Base-by-base conservation (phyloP, 1,140 invertebrate genomes). In the Drosophila yakuba region DNA sequence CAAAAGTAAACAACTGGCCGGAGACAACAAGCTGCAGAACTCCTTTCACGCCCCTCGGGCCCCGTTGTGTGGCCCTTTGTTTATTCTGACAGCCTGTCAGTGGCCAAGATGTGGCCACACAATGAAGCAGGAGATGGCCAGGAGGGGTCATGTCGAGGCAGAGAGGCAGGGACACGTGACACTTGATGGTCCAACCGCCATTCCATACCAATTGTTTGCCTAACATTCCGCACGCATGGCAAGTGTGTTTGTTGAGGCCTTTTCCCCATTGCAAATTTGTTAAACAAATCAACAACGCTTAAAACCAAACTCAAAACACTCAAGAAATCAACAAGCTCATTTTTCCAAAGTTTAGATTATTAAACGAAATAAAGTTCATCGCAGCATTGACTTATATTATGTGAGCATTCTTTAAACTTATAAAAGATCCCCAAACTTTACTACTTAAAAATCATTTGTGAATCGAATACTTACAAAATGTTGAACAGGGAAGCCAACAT, bases 81-180 rank as follows among this genome's bases (percentile, higher is more conserved):
- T 85, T 74, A 35, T 47, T 58, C 68, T 81, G 74, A 85, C 83
- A 73, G 74, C 28, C 74, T 85, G 81, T 85, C 81, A 85, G 82
- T 78, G 68, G 78, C 81, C 81, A 85, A 85, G 81, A 85, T 73
- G 78, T 86, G 72, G 81, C 74, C 82, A 84, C 74, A 84, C 82
- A 83, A 61, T 28, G 52, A 41, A 20, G 43, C 63, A 20, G 51
- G 57, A 74, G 58, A 52, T 51, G 23, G 35, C 68, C 45, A 55
- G 10, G 48, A 8, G 41, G 36, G 55, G 47, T 38, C 28, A 14
- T 11, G 48, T 17, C 17, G 14, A 44, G 57, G 39, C 39, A 12
- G 55, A 48, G 45, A 35, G 51, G 58, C 64, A 60, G 43, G 25
- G 75, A 84, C 80, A 81, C 78, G 78, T 76, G 78, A 81, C 83